phyloP scores from a whole-genome alignment of 1,140 invertebrate genomes.

The Drosophila ficusphila region DNA sequence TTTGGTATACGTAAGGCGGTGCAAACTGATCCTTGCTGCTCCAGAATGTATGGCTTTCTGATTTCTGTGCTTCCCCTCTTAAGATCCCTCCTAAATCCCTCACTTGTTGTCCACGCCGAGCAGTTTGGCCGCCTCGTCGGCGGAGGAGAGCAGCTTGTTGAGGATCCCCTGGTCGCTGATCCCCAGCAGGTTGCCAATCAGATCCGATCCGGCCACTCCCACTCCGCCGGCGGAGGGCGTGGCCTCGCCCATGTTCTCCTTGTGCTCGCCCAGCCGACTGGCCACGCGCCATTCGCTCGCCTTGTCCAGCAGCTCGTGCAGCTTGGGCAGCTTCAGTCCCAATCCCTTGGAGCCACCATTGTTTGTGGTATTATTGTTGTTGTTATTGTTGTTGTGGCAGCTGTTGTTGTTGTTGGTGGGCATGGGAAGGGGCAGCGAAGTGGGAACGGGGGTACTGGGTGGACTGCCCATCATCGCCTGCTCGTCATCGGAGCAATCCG shows the following conservation, averaged over 20 bases:
- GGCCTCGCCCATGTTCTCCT: conserved; percentile 84
- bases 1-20: conserved; percentile 71
- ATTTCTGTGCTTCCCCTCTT: neutral
- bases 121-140: conserved; percentile 94
- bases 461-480: conserved; percentile 67
- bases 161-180: conserved; percentile 94
- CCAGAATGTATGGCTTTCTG: conserved; percentile 10
- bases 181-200: conserved; percentile 95
- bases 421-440: neutral
- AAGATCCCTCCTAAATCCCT: too few relatives aligned
- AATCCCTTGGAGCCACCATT: conserved; percentile 23
- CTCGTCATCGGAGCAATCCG: conserved; percentile 85
- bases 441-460: conserved; percentile 15
- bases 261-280: conserved; percentile 85
- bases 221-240: conserved; percentile 82
- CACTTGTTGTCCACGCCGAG: conserved; percentile 89
- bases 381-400: conserved; percentile 55
- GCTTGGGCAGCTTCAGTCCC: conserved; percentile 54
- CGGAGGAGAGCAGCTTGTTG: conserved; percentile 92
- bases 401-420: conserved; percentile 49
- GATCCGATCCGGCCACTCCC: conserved; percentile 86
- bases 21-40: conserved; percentile 9
- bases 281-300: conserved; percentile 73
- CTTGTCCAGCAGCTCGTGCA: conserved; percentile 76
- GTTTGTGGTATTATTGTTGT: conserved; percentile 34